Percentiles rank a stretch among this genome's conserved stretches.
phyloP scores from a whole-genome alignment of 1,140 invertebrate species.

The Parapsyche elsis region DNA sequence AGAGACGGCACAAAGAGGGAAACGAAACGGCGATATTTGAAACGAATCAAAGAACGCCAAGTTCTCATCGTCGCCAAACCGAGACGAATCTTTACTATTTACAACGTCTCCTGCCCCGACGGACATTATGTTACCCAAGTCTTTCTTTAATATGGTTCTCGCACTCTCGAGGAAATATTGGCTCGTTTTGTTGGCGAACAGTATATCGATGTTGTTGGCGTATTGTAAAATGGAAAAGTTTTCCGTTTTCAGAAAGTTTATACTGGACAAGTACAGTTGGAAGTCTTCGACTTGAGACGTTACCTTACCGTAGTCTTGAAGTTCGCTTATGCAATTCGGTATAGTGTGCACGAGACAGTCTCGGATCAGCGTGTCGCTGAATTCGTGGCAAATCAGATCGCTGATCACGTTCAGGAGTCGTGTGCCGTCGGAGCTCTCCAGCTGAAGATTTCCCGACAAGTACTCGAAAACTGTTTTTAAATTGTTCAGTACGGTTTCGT shows the following conservation, averaged over 20 bases:
- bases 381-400: slow-evolving; percentile 70
- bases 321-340: slow-evolving; percentile 77
- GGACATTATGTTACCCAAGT: slow-evolving; percentile 81
- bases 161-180: slow-evolving; percentile 78
- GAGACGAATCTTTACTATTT: slow-evolving; percentile 54
- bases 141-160: slow-evolving; percentile 80
- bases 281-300: slow-evolving; percentile 75
- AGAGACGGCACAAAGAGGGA: slow-evolving; percentile 66
- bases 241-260: slow-evolving; percentile 69
- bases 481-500: slow-evolving; percentile 72
- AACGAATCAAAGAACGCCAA: slow-evolving; percentile 57
- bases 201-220: slow-evolving; percentile 78
- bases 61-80: neutral
- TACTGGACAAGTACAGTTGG: slow-evolving; percentile 71
- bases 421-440: slow-evolving; percentile 64
- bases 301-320: slow-evolving; percentile 74
- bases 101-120: slow-evolving; percentile 60
- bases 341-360: slow-evolving; percentile 81
- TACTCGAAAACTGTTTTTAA: slow-evolving; percentile 72
- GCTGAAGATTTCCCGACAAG: slow-evolving; percentile 70
- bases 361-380: slow-evolving; percentile 75
- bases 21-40: slow-evolving; percentile 64
- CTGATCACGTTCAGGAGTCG: slow-evolving; percentile 74
- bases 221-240: slow-evolving; percentile 73
- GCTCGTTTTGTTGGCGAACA: slow-evolving; percentile 84